Conservation (phyloP, 2,797 vertebrate species). For the Molossus molossus region DNA sequence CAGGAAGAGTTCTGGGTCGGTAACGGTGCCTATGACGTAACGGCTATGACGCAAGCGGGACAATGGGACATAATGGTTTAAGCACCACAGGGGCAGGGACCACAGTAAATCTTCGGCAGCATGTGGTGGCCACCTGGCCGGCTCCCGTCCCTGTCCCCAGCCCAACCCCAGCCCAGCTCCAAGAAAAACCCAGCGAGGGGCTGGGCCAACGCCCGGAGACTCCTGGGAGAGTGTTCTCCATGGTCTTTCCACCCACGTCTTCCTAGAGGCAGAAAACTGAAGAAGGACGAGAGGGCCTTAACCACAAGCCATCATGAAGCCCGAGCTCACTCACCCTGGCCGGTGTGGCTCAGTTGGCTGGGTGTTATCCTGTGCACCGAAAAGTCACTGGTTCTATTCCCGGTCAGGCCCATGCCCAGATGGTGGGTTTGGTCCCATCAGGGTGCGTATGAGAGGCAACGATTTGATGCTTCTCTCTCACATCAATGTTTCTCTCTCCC, state of each 20-base stretch:
- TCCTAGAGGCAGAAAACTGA: not conserved
- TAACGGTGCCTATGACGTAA: rapidly evolving
- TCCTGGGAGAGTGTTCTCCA: not conserved
- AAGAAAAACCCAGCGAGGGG: rapidly evolving
- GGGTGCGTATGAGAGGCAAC: no score
- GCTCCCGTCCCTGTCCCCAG: not conserved
- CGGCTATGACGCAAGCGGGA: not conserved
- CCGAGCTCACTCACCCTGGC: not conserved
- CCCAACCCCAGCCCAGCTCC: not conserved
- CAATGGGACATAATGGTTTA: not conserved
- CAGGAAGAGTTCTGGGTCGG: not conserved
- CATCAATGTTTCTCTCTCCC: no score
- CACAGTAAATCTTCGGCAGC: not conserved
- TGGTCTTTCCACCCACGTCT: not conserved
- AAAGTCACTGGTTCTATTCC: no score
- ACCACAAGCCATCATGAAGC: not conserved
- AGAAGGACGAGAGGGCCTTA: not conserved
- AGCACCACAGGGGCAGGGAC: not conserved
- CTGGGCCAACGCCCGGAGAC: rapidly evolving
- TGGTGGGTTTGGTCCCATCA: no score
- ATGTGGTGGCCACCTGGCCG: not conserved
- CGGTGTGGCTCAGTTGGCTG: no score
- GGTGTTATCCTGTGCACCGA: no score
- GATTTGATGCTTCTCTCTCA: no score
- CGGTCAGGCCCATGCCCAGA: no score